Base-by-base conservation (phyloP, 2,888 invertebrate species). In the Dynastes grantii region DNA sequence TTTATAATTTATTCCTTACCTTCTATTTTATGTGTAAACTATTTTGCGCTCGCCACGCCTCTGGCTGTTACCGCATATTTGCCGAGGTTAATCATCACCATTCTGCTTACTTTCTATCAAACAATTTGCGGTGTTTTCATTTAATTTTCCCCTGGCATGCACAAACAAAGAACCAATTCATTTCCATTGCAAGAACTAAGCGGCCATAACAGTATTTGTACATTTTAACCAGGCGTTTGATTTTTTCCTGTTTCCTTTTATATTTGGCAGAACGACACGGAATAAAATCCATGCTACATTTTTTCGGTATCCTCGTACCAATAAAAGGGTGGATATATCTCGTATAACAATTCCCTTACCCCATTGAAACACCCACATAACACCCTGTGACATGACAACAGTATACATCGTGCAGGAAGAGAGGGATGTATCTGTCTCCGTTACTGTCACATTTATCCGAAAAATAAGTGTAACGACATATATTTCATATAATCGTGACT, bases 401-500 rank as follows among this genome's bases (percentile, higher is more conserved):
- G n/a, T n/a, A 16, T 16, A 16, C 53, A 16, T n/a, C 6, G 11
- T 53, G n/a, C 53, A 6, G 16, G n/a, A n/a, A 53, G 3, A 11
- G 2, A 75, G 27, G 29, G 29, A 51, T 51, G 32, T 71, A 64
- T 71, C 77, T 61, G 32, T 70, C 63, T 32, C 70, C 49, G 70
- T 63, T 49, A 22, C 77, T 77, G 77, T 71, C 77, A 71, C 63
- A 63, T 77, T 77, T 77, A 77, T 77, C 71, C 63, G 64, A 53
- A 63, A 77, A 77, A 77, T 77, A 77, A 77, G 77, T 77, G 70
- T 77, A 77, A 77, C 71, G 71, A 71, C 77, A 71, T 77, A 77
- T 70, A 71, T 73, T 73, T 71, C 61, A 71, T 53, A 71, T 71
- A 71, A 53, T 80, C 81, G 81, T 78, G 79, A 76, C 80, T 77